Evolutionary conservation across 2,888 invertebrate genomes (phyloP).

Genomic region (Periphyllus acericola): DNA sequence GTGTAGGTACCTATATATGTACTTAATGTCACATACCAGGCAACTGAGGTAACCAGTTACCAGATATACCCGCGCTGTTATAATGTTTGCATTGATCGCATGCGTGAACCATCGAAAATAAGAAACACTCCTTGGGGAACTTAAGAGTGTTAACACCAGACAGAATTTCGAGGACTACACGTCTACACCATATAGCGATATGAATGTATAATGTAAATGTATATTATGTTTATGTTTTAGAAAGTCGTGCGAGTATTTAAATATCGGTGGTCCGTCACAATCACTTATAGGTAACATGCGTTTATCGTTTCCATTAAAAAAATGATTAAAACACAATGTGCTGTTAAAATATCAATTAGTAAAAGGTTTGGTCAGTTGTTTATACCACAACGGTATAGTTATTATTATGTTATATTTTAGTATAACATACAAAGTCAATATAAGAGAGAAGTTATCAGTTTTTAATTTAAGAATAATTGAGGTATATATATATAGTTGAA

Average conservation of each 20-base stretch:
- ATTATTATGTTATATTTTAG: too few species aligned
- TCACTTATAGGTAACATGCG: too few species aligned
- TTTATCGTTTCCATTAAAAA: too few species aligned
- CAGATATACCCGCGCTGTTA: too few species aligned
- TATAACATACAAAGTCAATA: too few species aligned
- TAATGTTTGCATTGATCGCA: not conserved
- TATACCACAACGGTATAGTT: not conserved
- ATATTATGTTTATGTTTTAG: not conserved
- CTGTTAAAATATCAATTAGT: not conserved
- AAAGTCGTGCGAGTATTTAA: not conserved
- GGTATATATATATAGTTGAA: too few species aligned
- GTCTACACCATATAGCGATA: too few species aligned
- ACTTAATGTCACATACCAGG: not conserved
- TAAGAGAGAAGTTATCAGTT: too few species aligned
- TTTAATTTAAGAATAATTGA: too few species aligned
- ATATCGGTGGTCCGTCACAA: not conserved
- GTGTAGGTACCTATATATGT: not conserved
- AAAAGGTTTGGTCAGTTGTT: not conserved
- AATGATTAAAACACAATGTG: too few species aligned
- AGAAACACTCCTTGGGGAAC: not conserved
- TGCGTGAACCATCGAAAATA: not conserved
- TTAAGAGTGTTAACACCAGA: not conserved
- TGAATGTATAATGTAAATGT: too few species aligned
- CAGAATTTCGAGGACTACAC: not conserved
- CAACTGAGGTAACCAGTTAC: not conserved